Evolutionary conservation across 92 coral and sea anemone genomes (phyloP), one percentile per base, ranked within the genome.

Genomic region (Blastomussa wellsi): DNA sequence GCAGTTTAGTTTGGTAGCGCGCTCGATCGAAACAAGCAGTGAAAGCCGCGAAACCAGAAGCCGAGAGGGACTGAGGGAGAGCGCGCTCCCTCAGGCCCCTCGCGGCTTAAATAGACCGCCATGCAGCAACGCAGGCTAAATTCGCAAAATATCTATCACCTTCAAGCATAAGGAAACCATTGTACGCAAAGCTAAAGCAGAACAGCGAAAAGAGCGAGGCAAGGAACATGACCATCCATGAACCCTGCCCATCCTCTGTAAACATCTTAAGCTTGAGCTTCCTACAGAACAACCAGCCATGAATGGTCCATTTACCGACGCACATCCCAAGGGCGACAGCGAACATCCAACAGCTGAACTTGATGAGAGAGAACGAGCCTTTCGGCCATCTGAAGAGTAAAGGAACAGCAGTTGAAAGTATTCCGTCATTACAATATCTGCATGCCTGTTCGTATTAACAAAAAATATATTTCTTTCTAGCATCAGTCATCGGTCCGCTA

Each of bases 141-240:
- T 24, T 36, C 14, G 2, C 19, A 8, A 37, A 19, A 76, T 13
- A 64, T 15, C 13, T n/a, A 24, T 74, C 60, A 83, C 95, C 95
- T 75, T 89, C 95, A 60, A 92, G 80, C 95, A 92, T 92, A 33
- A 92, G 90, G 64, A 92, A 92, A 28, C 95, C 95, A 28, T 92
- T 92, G 86, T 92, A 92, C 9, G 87, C 95, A 67, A 89, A 92
- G 42, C 95, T 93, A 79, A 94, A 94, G 62, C 92, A 83, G 67
- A 89, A 94, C 16, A 94, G 91, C 31, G 90, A 94, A 51, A 94
- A 38, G n/a, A 94, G 81, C 19, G 94, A 88, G 19, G 98, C 78
- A 16, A 94, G 72, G 73, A 94, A 92, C 95, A 94, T 94, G 17
- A 94, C 89, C 95, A 94, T 90, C 98, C 98, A 94, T 2, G 98